A percentile compares a stretch with the other conserved stretches of the same genome.
Conservation (phyloP, 2,888 invertebrate species). For the Cosmopolites sordidus region DNA sequence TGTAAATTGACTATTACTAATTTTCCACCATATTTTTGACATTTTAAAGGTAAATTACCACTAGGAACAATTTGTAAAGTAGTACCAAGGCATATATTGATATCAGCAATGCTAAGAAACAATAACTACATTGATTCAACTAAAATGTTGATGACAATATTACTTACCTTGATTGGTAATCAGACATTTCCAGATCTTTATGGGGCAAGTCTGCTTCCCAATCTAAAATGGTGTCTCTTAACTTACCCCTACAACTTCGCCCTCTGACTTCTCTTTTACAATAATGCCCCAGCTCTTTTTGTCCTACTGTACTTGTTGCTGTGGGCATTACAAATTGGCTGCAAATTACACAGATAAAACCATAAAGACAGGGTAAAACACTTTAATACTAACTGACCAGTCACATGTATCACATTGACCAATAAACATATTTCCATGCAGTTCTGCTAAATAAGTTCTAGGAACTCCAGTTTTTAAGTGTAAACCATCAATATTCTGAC, state of each 20-base stretch:
- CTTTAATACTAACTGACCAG: slow-evolving; percentile 28
- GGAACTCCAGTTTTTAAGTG: slow-evolving; percentile 87
- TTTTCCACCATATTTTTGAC: slow-evolving; percentile 80
- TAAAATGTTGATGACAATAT: neutral
- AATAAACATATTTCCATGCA: slow-evolving; percentile 98
- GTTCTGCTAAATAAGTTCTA: slow-evolving; percentile 77
- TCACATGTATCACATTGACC: slow-evolving; percentile 90
- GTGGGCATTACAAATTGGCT: slow-evolving; percentile 76
- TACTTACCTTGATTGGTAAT: slow-evolving; percentile 78
- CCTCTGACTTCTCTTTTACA: slow-evolving; percentile 61
- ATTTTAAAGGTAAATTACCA: slow-evolving; percentile 85
- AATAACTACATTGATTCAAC: slow-evolving; percentile 1
- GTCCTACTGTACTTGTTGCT: slow-evolving; percentile 79
- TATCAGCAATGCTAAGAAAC: slow-evolving; percentile 76
- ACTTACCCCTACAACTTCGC: slow-evolving; percentile 80
- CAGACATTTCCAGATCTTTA: slow-evolving; percentile 76
- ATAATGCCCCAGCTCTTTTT: slow-evolving; percentile 62
- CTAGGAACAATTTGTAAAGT: slow-evolving; percentile 97
- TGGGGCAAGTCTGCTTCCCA: slow-evolving; percentile 96
- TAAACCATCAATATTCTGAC: slow-evolving; percentile 97
- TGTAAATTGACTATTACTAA: slow-evolving; percentile 94
- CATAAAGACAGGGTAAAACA: neutral
- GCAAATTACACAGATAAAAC: slow-evolving; percentile 8
- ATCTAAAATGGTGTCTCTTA: slow-evolving; percentile 90
- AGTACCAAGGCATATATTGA: slow-evolving; percentile 94